Conservation (phyloP, 2,888 invertebrate species). For the Adelphocoris suturalis region DNA sequence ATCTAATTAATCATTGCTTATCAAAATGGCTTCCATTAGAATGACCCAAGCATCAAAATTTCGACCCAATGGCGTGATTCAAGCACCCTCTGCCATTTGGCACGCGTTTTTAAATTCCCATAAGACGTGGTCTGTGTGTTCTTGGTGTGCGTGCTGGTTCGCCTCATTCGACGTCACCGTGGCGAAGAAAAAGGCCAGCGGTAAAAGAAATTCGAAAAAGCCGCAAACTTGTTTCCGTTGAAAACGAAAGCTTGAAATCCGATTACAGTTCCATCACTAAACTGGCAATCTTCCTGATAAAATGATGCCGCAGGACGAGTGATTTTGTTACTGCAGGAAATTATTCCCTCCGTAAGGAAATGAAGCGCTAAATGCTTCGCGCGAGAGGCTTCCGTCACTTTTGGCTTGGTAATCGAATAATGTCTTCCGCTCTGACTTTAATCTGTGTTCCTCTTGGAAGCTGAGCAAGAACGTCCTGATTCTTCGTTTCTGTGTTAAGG, state of each 20-base stretch:
- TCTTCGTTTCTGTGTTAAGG: background rate
- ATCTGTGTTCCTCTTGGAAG: conserved; percentile 33
- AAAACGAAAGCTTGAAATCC: conserved; percentile 38
- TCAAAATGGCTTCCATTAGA: too few relatives aligned
- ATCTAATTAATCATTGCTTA: too few relatives aligned
- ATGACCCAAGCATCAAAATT: too few relatives aligned
- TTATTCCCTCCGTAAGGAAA: conserved; percentile 65
- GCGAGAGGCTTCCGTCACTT: conserved; percentile 58
- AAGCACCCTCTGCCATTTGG: too few relatives aligned
- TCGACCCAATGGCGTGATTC: too few relatives aligned
- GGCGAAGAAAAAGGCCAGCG: background rate
- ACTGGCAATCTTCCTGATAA: conserved; percentile 55
- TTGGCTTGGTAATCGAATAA: conserved; percentile 56
- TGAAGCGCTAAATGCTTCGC: conserved; percentile 42
- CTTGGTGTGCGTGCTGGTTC: background rate
- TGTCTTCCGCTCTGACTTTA: conserved; percentile 45
- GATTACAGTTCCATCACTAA: conserved; percentile 63
- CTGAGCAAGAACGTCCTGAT: background rate
- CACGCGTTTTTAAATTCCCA: background rate
- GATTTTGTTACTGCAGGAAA: conserved; percentile 64
- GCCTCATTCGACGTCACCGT: background rate
- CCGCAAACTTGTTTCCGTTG: conserved; percentile 44
- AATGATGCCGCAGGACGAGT: conserved; percentile 47
- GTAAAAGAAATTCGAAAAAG: conserved; percentile 50
- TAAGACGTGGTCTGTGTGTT: background rate